Conservation (phyloP, 2,888 invertebrate genomes). For the Ceratothoa steindachneri region DNA sequence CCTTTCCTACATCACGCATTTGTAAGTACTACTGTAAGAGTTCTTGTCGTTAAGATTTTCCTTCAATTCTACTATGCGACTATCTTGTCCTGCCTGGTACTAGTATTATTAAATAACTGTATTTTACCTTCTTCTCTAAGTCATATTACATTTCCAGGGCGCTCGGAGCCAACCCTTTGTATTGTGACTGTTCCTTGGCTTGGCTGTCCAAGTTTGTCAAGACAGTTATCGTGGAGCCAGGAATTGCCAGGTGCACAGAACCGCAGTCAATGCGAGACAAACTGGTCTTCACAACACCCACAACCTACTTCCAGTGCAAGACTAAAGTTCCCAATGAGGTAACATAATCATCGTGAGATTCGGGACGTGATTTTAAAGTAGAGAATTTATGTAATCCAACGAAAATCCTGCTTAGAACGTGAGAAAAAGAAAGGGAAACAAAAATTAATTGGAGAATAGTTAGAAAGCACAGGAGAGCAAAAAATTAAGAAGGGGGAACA, state of each 20-base stretch:
- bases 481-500: no score
- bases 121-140: no score
- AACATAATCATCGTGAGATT: neutral
- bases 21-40: slow-evolving; percentile 66
- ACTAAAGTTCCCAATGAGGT: slow-evolving; percentile 42
- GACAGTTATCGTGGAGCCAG: slow-evolving; percentile 90
- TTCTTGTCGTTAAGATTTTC: no score
- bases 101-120: no score
- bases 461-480: no score
- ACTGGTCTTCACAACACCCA: slow-evolving; percentile 83
- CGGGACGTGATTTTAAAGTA: no score
- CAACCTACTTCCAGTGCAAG: slow-evolving; percentile 69
- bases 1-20: slow-evolving; percentile 86
- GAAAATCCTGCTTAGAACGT: no score
- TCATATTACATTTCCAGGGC: no score
- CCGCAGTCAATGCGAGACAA: slow-evolving; percentile 87
- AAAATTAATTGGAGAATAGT: no score
- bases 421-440: no score
- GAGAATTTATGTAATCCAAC: no score
- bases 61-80: neutral
- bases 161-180: slow-evolving; percentile 91
- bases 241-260: slow-evolving; percentile 90
- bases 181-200: slow-evolving; percentile 91
- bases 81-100: no score
- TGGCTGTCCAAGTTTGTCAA: slow-evolving; percentile 99